Conservation (phyloP, 2,888 invertebrate species). For the Rotaria socialis region DNA sequence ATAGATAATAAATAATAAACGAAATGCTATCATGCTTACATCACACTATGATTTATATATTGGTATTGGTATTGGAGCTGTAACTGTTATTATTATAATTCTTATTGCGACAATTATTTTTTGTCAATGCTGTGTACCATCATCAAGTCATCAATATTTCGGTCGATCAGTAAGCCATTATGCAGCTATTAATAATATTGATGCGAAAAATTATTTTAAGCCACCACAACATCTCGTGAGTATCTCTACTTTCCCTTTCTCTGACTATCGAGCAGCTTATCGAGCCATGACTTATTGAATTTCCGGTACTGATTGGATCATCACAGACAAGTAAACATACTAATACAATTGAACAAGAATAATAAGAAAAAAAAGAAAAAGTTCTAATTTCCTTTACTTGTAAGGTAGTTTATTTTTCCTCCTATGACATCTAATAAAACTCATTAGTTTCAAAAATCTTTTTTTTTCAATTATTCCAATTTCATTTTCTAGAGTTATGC, state of each 20-base stretch:
- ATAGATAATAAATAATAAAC: background rate
- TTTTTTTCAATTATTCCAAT: background rate
- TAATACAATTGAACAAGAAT: background rate
- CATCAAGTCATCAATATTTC: constrained; percentile 13
- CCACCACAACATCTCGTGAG: constrained; percentile 36
- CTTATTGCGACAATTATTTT: background rate
- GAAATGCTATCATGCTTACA: background rate
- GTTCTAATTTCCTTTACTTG: background rate
- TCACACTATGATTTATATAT: constrained; percentile 10
- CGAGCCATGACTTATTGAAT: background rate
- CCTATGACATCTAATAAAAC: background rate
- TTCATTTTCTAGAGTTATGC: background rate
- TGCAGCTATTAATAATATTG: constrained; percentile 12
- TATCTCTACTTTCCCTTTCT: background rate
- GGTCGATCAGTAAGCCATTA: background rate
- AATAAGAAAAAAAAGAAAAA: background rate
- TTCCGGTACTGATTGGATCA: background rate
- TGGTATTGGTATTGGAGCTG: constrained; percentile 33
- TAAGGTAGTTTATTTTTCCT: background rate
- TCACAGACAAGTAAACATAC: background rate
- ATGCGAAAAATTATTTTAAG: constrained; percentile 24
- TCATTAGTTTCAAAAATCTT: background rate
- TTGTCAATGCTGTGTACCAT: background rate
- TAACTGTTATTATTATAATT: constrained; percentile 9
- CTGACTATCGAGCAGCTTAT: background rate